Percentiles rank a stretch among this genome's conserved stretches.
These are phyloP conservation scores for Aplysina aerophoba DNA, from an alignment of 37 sponge, comb jelly and placozoan genomes.

Conservation along the genomic window DNA sequence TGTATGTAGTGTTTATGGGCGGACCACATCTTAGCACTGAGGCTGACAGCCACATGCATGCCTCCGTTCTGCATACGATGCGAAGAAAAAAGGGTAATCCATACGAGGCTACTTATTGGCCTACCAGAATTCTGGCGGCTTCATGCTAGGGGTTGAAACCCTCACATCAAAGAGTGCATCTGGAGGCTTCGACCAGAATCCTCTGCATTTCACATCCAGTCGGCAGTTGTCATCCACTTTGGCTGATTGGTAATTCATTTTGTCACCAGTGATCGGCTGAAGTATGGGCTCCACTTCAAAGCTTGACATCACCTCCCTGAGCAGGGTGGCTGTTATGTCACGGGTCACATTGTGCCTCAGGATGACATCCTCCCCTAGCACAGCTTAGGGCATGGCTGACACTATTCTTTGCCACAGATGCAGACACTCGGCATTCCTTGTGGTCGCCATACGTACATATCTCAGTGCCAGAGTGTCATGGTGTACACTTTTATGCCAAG, in stretches of 20 bases:
- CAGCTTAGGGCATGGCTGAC: constrained; percentile 37
- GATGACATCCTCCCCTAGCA: constrained; percentile 35
- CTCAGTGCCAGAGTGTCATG: constrained; percentile 4
- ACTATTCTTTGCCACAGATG: constrained; percentile 21
- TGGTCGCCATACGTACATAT: constrained; percentile 26
- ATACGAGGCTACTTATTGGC: too few species aligned
- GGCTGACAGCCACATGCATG: too few species aligned
- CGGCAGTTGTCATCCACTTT: constrained; percentile 25
- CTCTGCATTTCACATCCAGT: constrained; percentile 29
- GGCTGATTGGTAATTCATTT: constrained; percentile 16
- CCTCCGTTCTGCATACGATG: too few species aligned
- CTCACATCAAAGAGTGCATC: constrained; percentile 25
- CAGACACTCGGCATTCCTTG: constrained; percentile 26
- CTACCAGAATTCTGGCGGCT: too few species aligned
- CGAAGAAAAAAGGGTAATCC: too few species aligned
- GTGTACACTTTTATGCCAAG: not conserved
- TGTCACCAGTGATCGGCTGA: constrained; percentile 14
- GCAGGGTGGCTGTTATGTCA: constrained; percentile 15
- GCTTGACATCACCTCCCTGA: constrained; percentile 23
- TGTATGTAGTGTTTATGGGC: too few species aligned
- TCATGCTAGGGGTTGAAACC: constrained; percentile 13
- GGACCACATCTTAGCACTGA: too few species aligned
- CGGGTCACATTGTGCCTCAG: constrained; percentile 28
- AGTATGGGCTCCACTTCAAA: constrained; percentile 15
- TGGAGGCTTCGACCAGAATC: constrained; percentile 15